Percentiles rank a stretch among this genome's conserved stretches.
Evolutionary conservation across 2,888 invertebrate species (phyloP).

Genomic region (Pachycephus smyrnensis): DNA sequence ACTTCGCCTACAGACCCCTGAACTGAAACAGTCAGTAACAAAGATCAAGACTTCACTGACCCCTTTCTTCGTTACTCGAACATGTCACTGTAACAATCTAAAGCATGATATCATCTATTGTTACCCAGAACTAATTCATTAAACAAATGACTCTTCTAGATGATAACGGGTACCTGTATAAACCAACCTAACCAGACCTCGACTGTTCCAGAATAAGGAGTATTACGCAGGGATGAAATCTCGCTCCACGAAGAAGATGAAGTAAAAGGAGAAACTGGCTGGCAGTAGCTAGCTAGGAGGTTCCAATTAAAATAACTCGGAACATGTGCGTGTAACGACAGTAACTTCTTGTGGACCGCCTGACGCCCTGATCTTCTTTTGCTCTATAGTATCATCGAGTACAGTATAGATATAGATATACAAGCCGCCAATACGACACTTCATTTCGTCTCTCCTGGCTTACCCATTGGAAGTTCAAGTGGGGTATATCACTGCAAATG

Average conservation of each 20-base stretch:
- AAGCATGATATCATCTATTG: background rate
- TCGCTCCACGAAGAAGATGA: slow-evolving; percentile 11
- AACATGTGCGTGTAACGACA: slow-evolving; percentile 42
- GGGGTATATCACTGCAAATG: background rate
- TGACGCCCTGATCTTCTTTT: slow-evolving; percentile 15
- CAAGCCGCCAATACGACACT: background rate
- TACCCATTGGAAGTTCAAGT: background rate
- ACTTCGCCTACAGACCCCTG: background rate
- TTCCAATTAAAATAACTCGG: slow-evolving; percentile 46
- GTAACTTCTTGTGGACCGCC: slow-evolving; percentile 33
- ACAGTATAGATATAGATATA: background rate
- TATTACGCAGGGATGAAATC: background rate
- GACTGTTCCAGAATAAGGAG: background rate
- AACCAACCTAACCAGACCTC: background rate
- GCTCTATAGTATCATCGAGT: background rate
- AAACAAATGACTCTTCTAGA: background rate
- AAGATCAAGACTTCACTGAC: background rate
- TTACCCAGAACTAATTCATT: background rate
- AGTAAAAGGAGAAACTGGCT: slow-evolving; percentile 31
- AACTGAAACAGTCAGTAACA: background rate
- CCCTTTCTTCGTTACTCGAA: no score
- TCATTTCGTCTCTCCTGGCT: background rate
- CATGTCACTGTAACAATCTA: background rate
- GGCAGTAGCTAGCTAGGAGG: slow-evolving; percentile 30
- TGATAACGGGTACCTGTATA: background rate